A percentile compares a stretch with the other conserved stretches of the same genome.
Conservation (phyloP, 2,888 invertebrate species). For the Cerastis rubricosa region DNA sequence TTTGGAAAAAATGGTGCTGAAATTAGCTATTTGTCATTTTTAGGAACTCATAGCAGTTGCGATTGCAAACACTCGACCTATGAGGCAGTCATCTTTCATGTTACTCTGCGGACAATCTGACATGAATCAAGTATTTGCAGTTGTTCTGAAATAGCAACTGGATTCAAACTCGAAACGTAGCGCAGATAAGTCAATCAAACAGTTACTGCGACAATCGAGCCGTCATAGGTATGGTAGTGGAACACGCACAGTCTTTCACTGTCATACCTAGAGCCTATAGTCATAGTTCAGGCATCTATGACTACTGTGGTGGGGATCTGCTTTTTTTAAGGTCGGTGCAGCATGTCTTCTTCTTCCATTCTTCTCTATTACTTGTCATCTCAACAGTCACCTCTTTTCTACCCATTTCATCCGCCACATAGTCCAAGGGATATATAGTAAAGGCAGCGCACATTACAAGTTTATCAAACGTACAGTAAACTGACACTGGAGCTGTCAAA, state of each 20-base stretch:
- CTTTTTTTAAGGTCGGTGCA: too few relatives aligned
- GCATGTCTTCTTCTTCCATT: too few relatives aligned
- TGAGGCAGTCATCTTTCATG: too few relatives aligned
- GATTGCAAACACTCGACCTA: too few relatives aligned
- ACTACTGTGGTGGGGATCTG: background rate
- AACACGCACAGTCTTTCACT: background rate
- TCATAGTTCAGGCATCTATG: background rate
- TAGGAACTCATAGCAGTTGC: background rate
- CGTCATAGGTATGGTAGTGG: background rate
- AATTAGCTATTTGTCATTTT: background rate
- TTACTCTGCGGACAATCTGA: background rate
- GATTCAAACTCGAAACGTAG: background rate
- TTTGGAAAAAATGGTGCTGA: background rate
- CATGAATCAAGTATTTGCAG: slow-evolving; percentile 2
- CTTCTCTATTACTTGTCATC: too few relatives aligned
- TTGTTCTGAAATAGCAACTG: background rate
- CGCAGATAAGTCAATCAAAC: slow-evolving; percentile 5
- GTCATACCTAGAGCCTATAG: too few relatives aligned
- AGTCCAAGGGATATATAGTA: background rate
- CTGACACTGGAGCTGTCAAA: background rate
- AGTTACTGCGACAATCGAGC: background rate
- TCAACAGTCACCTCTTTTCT: too few relatives aligned
- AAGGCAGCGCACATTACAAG: background rate
- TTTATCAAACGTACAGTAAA: background rate
- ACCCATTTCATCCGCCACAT: too few relatives aligned